Percentiles rank a stretch among this genome's conserved stretches.
Conservation (phyloP, 2,113 vertebrate species). For the Alces alces region DNA sequence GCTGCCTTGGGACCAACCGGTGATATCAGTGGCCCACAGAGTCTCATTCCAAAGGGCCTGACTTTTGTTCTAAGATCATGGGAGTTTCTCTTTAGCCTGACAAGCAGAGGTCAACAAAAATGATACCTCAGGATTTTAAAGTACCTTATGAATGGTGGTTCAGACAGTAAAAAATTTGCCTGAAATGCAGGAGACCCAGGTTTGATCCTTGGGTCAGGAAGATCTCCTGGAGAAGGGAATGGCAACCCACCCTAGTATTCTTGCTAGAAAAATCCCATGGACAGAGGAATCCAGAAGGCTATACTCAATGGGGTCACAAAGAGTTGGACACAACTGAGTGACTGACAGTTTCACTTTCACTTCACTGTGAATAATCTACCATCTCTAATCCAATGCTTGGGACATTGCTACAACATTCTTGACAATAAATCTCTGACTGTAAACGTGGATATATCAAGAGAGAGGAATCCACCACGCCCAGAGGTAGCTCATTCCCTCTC, state of each 20-base stretch:
- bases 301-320: not conserved
- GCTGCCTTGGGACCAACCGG: not conserved
- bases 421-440: not conserved
- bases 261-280: not conserved
- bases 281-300: not conserved
- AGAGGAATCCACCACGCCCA: not conserved
- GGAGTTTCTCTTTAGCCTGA: not conserved
- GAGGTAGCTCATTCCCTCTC: not conserved
- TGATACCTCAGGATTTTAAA: not conserved
- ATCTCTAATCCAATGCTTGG: not conserved
- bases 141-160: not conserved
- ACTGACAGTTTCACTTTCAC: not conserved
- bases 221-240: not conserved
- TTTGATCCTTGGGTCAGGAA: not conserved
- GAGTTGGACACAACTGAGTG: not conserved
- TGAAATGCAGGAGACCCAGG: not conserved
- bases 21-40: not conserved
- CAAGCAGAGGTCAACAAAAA: not conserved
- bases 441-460: not conserved
- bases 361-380: not conserved
- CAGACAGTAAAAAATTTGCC: not conserved
- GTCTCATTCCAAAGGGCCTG: not conserved
- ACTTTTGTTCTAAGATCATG: not conserved
- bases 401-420: not conserved
- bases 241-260: not conserved